phyloP scores from a whole-genome alignment of 2,888 invertebrate genomes.

The Sminthurinus aureus region DNA sequence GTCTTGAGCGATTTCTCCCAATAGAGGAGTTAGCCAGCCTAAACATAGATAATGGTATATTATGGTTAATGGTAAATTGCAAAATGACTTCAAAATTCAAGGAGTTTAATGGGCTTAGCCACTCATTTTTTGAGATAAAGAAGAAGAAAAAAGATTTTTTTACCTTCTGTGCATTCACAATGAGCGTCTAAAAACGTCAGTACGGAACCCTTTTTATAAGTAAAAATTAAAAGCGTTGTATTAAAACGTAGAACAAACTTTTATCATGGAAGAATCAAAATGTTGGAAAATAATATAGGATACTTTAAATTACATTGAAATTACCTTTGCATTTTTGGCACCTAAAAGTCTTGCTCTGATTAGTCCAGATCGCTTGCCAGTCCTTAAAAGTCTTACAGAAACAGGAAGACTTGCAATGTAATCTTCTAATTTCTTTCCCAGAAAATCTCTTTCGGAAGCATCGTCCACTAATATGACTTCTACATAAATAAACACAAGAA shows the following conservation, averaged over 20 bases:
- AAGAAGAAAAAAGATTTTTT: not conserved
- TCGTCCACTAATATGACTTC: conserved; percentile 98
- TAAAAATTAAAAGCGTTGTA: conserved; percentile 63
- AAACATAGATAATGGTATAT: too few species aligned
- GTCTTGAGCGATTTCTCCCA: conserved; percentile 90
- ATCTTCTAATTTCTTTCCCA: conserved; percentile 86
- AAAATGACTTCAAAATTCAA: not conserved
- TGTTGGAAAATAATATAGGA: not conserved
- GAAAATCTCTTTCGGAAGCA: conserved; percentile 92
- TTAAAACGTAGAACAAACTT: conserved; percentile 7
- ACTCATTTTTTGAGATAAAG: conserved; percentile 68
- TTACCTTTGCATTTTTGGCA: conserved; percentile 75
- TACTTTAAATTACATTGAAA: not conserved
- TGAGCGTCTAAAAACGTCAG: conserved; percentile 98
- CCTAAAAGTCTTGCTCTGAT: conserved; percentile 95
- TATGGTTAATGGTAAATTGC: too few species aligned
- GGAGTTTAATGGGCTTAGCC: not conserved
- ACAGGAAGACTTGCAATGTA: conserved; percentile 88
- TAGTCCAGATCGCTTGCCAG: conserved; percentile 91
- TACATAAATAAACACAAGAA: not conserved
- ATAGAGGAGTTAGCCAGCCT: conserved; percentile 42
- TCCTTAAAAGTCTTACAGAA: conserved; percentile 85
- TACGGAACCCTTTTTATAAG: conserved; percentile 74
- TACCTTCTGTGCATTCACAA: conserved; percentile 83
- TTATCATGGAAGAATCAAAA: not conserved